Evolutionary conservation across 2,888 invertebrate genomes (phyloP).

Genomic region (Leptinotarsa rubiginosa): DNA sequence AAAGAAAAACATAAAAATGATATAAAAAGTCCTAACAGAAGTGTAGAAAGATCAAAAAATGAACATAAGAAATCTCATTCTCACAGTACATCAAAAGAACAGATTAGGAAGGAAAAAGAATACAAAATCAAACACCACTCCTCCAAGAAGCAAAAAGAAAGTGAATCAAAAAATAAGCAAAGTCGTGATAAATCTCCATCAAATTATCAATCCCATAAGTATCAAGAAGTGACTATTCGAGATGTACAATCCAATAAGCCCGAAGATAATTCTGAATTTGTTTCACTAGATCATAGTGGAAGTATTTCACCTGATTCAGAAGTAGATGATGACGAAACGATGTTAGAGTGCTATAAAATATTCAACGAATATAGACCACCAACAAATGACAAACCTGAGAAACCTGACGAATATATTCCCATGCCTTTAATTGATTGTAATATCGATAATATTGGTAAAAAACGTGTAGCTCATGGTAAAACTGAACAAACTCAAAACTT

Average conservation of each 20-base stretch:
- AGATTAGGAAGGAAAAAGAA: conserved; percentile 14
- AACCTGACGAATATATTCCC: conserved; percentile 45
- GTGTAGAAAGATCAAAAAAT: conserved; percentile 44
- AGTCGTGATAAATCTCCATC: background rate
- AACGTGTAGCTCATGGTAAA: conserved; percentile 79
- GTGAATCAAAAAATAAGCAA: conserved; percentile 6
- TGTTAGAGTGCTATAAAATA: conserved; percentile 82
- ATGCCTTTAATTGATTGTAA: background rate
- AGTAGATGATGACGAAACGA: conserved; percentile 71
- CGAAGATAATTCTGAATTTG: conserved; percentile 29
- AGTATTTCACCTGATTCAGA: conserved; percentile 46
- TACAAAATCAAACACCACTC: background rate
- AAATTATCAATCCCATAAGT: background rate
- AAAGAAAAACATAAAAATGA: conserved; percentile 48
- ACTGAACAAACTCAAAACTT: conserved; percentile 63
- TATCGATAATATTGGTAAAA: conserved; percentile 64
- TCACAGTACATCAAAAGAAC: background rate
- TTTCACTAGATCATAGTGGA: conserved; percentile 25
- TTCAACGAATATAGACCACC: conserved; percentile 81
- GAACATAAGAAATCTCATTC: conserved; percentile 12
- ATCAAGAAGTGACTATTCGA: conserved; percentile 25
- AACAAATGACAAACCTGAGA: conserved; percentile 26
- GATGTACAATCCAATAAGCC: conserved; percentile 32
- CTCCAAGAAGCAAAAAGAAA: background rate
- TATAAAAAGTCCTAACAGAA: conserved; percentile 30